Percentiles rank a stretch among this genome's conserved stretches.
These are phyloP conservation scores for Callospermophilus lateralis DNA, from an alignment of 2,113 vertebrate species.

Conservation along the genomic window DNA sequence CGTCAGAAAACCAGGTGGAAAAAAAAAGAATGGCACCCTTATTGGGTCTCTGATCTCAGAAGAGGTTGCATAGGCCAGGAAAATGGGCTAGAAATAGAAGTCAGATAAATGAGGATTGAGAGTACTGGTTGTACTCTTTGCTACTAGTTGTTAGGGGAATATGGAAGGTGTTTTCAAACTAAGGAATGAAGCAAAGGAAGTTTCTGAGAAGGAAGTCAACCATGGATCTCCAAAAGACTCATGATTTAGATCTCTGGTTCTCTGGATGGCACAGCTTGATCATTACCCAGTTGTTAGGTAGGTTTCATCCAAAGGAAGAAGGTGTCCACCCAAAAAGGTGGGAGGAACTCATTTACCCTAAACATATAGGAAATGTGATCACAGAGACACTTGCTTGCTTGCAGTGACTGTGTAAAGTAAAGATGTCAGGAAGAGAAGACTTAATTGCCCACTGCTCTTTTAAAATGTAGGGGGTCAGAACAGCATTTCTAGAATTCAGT, in stretches of 20 bases:
- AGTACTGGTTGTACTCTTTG: neutral
- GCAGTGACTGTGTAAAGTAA: neutral
- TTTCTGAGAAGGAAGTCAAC: neutral
- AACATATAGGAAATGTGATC: neutral
- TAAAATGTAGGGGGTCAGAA: neutral
- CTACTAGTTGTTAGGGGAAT: neutral
- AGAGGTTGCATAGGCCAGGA: neutral
- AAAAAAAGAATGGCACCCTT: neutral
- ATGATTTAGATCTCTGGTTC: neutral
- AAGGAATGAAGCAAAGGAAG: neutral
- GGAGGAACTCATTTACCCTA: neutral
- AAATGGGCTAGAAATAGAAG: neutral
- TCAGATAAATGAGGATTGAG: neutral
- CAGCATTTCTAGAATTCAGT: neutral
- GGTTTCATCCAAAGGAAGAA: neutral
- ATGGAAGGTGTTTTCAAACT: neutral
- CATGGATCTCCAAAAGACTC: neutral
- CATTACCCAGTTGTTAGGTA: neutral
- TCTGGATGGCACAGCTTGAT: neutral
- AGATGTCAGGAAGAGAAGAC: neutral
- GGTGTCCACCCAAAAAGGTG: neutral
- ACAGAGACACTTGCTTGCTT: neutral
- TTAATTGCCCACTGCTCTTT: neutral
- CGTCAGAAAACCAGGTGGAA: neutral
- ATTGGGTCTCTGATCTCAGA: neutral